phyloP scores from a whole-genome alignment of 2,113 vertebrate species.

The Carettochelys insculpta region DNA sequence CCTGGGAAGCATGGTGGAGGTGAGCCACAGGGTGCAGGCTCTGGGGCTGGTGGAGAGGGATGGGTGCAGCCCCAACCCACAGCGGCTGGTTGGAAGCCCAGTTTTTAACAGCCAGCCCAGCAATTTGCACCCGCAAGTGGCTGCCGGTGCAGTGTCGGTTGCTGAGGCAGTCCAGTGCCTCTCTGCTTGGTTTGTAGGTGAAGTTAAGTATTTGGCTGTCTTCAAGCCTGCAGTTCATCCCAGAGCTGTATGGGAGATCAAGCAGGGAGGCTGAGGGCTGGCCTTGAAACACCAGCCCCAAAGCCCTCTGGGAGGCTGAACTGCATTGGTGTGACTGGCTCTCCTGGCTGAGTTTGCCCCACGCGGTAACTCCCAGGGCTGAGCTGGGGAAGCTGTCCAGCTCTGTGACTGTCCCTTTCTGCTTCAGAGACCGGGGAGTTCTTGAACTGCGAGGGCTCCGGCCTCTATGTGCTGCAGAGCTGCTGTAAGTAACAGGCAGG shows the following conservation, averaged over 20 bases:
- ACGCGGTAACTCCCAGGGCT: background rate
- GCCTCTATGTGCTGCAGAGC: constrained; percentile 96
- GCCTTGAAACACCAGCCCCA: background rate
- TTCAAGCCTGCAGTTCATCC: background rate
- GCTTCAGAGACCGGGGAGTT: constrained; percentile 93
- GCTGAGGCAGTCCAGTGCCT: background rate
- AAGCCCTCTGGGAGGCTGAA: background rate
- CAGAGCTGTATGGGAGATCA: background rate
- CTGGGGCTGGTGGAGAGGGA: background rate
- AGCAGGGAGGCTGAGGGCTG: background rate
- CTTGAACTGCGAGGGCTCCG: constrained; percentile 98
- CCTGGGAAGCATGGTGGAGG: background rate
- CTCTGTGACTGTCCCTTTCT: background rate
- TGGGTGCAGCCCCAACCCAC: background rate
- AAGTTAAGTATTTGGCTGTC: background rate
- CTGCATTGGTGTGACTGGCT: background rate
- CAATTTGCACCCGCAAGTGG: background rate
- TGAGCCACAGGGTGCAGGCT: background rate
- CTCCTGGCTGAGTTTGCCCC: background rate
- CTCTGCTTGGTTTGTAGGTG: rapidly evolving
- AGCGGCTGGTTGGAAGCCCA: too few species aligned
- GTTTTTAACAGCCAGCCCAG: background rate
- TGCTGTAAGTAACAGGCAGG: constrained; percentile 86
- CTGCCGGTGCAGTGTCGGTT: background rate
- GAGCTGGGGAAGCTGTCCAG: background rate